These are phyloP conservation scores for Argynnis bischoffii DNA, from an alignment of 2,888 invertebrate species.

Conservation along the genomic window DNA sequence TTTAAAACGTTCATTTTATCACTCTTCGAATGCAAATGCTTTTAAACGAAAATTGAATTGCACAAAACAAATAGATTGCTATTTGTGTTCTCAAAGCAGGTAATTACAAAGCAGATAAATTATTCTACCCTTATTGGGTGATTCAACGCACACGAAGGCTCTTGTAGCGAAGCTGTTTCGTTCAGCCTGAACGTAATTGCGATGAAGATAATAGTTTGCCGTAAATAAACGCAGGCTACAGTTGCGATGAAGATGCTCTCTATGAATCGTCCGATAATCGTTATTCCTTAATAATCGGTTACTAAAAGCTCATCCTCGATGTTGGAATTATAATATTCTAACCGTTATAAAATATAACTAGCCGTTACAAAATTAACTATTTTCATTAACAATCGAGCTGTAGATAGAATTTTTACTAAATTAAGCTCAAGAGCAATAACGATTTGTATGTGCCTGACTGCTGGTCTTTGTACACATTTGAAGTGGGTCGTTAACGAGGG, in stretches of 20 bases:
- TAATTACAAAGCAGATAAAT: conserved; percentile 61
- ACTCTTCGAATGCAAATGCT: background rate
- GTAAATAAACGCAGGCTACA: conserved; percentile 40
- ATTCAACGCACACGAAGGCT: conserved; percentile 59
- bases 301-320: background rate
- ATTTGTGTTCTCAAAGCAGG: conserved; percentile 47
- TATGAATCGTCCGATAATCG: conserved; percentile 59
- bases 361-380: background rate
- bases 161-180: conserved; percentile 46
- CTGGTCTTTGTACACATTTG: conserved; percentile 26
- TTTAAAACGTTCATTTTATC: background rate
- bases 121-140: conserved; percentile 55
- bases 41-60: conserved; percentile 1
- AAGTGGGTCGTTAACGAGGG: conserved; percentile 54
- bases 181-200: conserved; percentile 67
- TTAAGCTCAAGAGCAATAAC: conserved; percentile 47
- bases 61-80: conserved; percentile 30
- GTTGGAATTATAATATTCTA: no score
- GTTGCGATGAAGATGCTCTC: conserved; percentile 47
- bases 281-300: background rate
- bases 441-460: conserved; percentile 52
- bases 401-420: conserved; percentile 22
- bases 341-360: no score
- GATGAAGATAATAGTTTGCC: conserved; percentile 59
- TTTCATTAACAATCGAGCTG: conserved; percentile 1